Evolutionary conservation across 2,113 vertebrate genomes (phyloP).

Genomic region (Sarotherodon lohbergeri): DNA sequence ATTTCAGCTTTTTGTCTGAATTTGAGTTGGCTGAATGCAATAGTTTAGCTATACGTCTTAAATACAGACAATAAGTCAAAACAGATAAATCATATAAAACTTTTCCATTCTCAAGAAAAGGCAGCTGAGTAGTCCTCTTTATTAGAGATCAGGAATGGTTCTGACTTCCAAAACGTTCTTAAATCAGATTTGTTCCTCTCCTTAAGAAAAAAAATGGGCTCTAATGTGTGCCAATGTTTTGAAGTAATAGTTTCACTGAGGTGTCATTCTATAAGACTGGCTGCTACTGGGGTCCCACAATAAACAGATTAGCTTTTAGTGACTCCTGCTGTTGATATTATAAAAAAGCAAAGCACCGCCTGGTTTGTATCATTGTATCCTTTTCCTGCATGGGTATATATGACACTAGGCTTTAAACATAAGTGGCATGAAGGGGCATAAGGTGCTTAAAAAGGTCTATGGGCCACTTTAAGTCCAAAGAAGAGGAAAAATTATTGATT

Average conservation of each 20-base stretch:
- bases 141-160: background rate
- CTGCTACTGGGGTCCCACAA: background rate
- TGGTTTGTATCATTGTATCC: background rate
- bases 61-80: background rate
- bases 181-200: background rate
- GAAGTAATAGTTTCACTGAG: background rate
- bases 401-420: background rate
- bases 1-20: background rate
- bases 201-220: background rate
- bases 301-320: background rate
- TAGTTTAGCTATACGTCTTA: background rate
- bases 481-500: background rate
- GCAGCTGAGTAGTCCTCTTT: background rate
- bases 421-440: background rate
- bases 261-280: background rate
- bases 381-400: background rate
- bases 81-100: background rate
- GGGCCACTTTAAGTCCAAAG: background rate
- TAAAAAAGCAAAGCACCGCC: background rate
- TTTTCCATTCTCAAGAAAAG: background rate
- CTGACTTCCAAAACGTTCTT: background rate
- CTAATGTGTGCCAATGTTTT: background rate
- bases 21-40: background rate
- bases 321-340: conserved; percentile 2
- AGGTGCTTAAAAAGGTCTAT: accelerated